phyloP scores from a whole-genome alignment of 2,888 invertebrate species.

The Dolichopus griseipennis region DNA sequence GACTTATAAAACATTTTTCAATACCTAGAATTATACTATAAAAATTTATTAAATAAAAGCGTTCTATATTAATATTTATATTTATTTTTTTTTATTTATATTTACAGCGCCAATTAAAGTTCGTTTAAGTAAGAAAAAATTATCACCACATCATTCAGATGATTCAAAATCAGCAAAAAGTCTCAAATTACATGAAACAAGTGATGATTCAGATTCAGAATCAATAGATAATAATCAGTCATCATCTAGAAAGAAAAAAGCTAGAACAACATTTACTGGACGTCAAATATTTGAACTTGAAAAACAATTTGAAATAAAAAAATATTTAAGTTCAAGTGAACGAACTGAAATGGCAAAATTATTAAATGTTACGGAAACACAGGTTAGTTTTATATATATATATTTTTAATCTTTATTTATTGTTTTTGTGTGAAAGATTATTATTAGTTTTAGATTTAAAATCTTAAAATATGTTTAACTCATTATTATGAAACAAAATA shows the following conservation, averaged over 20 bases:
- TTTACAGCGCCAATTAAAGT: not conserved
- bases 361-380: slow-evolving; percentile 90
- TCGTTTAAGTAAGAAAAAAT: not conserved
- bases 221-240: slow-evolving; percentile 46
- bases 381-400: slow-evolving; percentile 73
- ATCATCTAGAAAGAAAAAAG: slow-evolving; percentile 65
- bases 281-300: slow-evolving; percentile 94
- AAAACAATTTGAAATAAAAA: slow-evolving; percentile 91
- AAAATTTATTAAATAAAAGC: no score
- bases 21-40: no score
- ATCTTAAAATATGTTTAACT: no score
- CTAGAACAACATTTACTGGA: slow-evolving; percentile 90
- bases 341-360: slow-evolving; percentile 89
- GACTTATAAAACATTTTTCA: no score
- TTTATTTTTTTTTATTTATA: not conserved
- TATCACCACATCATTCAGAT: slow-evolving; percentile 4
- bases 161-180: slow-evolving; percentile 19
- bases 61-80: no score
- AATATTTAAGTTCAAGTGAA: slow-evolving; percentile 90
- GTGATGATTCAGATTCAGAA: slow-evolving; percentile 47
- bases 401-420: no score
- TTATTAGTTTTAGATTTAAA: no score
- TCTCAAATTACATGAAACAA: slow-evolving; percentile 32
- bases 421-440: no score
- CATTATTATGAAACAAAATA: no score